Evolutionary conservation across 2,888 invertebrate genomes (phyloP).

Genomic region (Mythimna vitellina): DNA sequence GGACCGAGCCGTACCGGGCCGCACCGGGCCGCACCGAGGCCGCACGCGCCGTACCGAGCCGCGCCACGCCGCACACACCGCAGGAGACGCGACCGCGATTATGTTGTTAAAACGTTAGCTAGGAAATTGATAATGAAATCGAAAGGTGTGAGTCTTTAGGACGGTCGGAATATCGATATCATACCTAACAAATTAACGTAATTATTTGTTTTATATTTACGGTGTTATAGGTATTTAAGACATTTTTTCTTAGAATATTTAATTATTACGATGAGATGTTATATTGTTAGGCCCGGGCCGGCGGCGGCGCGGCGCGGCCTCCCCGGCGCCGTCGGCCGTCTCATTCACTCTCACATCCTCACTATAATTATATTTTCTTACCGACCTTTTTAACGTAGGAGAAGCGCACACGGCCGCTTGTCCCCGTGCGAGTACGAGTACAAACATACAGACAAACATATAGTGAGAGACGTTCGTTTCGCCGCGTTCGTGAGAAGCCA

Average conservation of each 20-base stretch:
- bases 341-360: conserved; percentile 89
- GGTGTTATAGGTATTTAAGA: conserved; percentile 91
- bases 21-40: conserved; percentile 52
- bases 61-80: conserved; percentile 76
- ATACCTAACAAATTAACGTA: conserved; percentile 91
- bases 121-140: conserved; percentile 91
- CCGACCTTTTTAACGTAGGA: conserved; percentile 88
- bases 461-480: conserved; percentile 87
- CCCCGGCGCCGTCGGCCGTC: conserved; percentile 83
- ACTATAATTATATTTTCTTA: conserved; percentile 90
- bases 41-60: conserved; percentile 61
- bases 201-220: conserved; percentile 91
- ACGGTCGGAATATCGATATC: conserved; percentile 90
- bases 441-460: conserved; percentile 81
- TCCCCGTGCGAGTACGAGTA: conserved; percentile 88
- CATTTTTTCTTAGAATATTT: conserved; percentile 91
- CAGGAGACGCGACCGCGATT: conserved; percentile 87
- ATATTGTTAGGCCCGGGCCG: conserved; percentile 88
- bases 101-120: conserved; percentile 90
- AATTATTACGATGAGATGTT: conserved; percentile 90
- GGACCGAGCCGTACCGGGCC: conserved; percentile 49
- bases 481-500: conserved; percentile 89
- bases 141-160: conserved; percentile 89
- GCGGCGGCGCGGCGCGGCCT: conserved; percentile 77
- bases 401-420: conserved; percentile 89